A percentile compares a stretch with the other conserved stretches of the same genome.
Evolutionary conservation across 2,888 invertebrate genomes (phyloP).

Genomic region (Hypolimnas misippus): DNA sequence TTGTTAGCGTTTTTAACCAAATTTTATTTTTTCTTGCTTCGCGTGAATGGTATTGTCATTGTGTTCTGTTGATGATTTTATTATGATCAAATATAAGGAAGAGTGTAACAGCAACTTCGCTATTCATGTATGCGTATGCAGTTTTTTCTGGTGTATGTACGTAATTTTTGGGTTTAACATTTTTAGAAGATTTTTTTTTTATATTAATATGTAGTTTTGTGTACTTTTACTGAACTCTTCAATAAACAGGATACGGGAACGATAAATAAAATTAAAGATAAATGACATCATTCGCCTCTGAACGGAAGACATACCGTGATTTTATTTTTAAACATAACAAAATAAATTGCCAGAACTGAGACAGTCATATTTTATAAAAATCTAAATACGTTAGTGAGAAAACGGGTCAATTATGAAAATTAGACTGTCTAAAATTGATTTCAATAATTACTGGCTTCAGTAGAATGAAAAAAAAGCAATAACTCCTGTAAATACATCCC

Average conservation of each 20-base stretch:
- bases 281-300: conserved; percentile 43
- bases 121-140: too few species aligned
- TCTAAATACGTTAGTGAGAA: not conserved
- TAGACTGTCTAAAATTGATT: not conserved
- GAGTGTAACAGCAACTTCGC: too few species aligned
- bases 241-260: conserved; percentile 45
- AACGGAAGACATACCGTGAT: conserved; percentile 11
- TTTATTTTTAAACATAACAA: conserved; percentile 16
- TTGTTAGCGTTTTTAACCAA: conserved; percentile 9
- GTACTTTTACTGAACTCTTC: conserved; percentile 4
- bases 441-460: not conserved
- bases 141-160: too few species aligned
- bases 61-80: not conserved
- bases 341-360: not conserved
- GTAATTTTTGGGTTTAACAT: too few species aligned
- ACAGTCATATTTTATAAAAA: not conserved
- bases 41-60: not conserved
- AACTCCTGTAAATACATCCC: not conserved
- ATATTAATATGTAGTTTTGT: not conserved
- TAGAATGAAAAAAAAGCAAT: not conserved
- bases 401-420: not conserved
- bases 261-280: conserved; percentile 49
- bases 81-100: too few species aligned
- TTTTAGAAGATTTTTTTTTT: too few species aligned
- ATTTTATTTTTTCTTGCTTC: conserved; percentile 6